Base-by-base conservation (phyloP, 2,113 vertebrate genomes). In the Clinocottus analis region DNA sequence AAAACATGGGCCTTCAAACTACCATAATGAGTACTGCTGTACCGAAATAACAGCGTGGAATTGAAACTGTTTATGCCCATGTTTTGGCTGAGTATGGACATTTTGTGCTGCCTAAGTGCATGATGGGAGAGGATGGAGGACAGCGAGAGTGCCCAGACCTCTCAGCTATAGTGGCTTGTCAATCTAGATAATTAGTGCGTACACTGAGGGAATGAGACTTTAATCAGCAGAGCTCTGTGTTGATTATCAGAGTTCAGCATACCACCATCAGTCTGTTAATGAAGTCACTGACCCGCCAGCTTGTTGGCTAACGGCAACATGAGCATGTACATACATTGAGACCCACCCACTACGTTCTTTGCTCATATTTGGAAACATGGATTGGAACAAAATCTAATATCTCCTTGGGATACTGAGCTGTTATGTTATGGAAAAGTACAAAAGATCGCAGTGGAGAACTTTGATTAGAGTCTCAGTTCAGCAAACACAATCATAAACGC, bases 101-200 rank as follows among this genome's bases (percentile, higher is more conserved):
- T 75, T 59, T 64, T 75, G 29, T 55, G 60, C 17, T 4, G 3
- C 33, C 58, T 23, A n/a, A 53, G 74, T 80, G 63, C 70, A 56
- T 45, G 70, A 73, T 62, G n/a, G 9, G 27, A 75, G 67, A 80
- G n/a, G 62, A 82, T 7, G 23, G 82, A 68, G 68, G 75, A 76
- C 64, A 43, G 47, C 67, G 55, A 65, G 65, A 75, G 70, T 10
- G 61, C 29, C 69, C 64, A 17, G 72, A 77, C 45, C 68, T 71
- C 55, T 71, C 43, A 41, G 75, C 80, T 61, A 25, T 61, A 72
- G 77, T 61, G 39, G 72, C 64, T 63, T 60, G 83, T 92, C 89
- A 87, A 29, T 87, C 80, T 25, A 29, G 72, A 84, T 91, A 88
- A 92, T 92, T 92, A 85, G 75, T 86, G 86, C 64, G 82, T 79